These are phyloP conservation scores for Hypsibius dujardini DNA, from an alignment of 1,140 invertebrate genomes.

Conservation along the genomic window DNA sequence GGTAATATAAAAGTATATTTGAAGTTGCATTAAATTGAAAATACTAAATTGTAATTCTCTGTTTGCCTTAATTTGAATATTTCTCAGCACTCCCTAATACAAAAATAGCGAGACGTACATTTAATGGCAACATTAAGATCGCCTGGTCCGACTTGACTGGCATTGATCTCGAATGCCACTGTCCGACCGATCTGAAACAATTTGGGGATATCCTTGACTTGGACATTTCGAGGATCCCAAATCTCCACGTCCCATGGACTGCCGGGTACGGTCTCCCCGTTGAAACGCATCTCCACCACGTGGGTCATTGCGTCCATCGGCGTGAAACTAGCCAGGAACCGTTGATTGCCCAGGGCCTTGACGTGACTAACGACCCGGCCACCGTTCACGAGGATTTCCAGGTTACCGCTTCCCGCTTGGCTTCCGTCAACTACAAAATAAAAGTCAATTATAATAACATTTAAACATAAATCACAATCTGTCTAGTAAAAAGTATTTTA, in stretches of 20 bases:
- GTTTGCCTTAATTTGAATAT: too few species aligned
- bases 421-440: conserved; percentile 82
- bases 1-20: too few species aligned
- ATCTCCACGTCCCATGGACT: conserved; percentile 31
- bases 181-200: conserved; percentile 24
- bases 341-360: conserved; percentile 65
- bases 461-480: too few species aligned
- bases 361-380: conserved; percentile 85
- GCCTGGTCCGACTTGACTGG: background rate
- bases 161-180: conserved; percentile 25
- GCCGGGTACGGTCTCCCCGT: conserved; percentile 78
- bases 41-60: too few species aligned
- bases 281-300: conserved; percentile 84
- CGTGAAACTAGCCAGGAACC: conserved; percentile 66
- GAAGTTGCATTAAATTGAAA: too few species aligned
- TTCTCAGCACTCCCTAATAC: too few species aligned
- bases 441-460: too few species aligned
- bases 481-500: too few species aligned
- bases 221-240: conserved; percentile 17
- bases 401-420: conserved; percentile 77
- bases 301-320: conserved; percentile 66
- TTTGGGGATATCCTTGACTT: background rate
- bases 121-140: background rate
- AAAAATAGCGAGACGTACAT: background rate
- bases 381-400: conserved; percentile 87